phyloP scores from a whole-genome alignment of 2,888 invertebrate species.

The Balanococcus diminutus region DNA sequence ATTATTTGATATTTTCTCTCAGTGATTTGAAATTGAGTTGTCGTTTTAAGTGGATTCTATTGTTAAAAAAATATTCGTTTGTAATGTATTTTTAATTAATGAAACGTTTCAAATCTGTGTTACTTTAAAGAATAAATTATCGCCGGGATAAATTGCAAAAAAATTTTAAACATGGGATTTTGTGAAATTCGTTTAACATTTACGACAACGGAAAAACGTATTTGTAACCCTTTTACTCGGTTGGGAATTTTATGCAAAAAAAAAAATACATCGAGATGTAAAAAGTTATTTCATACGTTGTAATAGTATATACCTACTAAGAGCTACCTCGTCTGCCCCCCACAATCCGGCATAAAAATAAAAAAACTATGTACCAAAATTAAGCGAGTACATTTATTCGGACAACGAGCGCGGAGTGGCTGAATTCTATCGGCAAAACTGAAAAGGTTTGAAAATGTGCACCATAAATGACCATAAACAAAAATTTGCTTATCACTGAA shows the following conservation, averaged over 20 bases:
- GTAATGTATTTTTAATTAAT: conserved; percentile 24
- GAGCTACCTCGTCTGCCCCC: no score
- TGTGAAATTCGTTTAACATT: background rate
- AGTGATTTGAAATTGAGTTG: background rate
- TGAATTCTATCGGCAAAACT: no score
- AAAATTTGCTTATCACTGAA: no score
- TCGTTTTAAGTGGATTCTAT: background rate
- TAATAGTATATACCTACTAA: background rate
- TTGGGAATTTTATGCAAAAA: background rate
- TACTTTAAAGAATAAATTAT: background rate
- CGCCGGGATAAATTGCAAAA: background rate
- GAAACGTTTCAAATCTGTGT: background rate
- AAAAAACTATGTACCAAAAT: background rate
- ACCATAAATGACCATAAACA: no score
- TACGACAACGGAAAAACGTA: background rate
- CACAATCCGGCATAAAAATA: no score
- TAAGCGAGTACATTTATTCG: no score
- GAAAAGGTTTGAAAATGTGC: no score
- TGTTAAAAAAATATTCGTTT: background rate
- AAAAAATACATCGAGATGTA: background rate
- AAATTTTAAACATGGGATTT: background rate
- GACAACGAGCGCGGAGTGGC: no score
- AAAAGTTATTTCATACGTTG: background rate
- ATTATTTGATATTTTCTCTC: background rate
- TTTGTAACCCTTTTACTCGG: background rate